Base-by-base conservation (phyloP, 2,888 invertebrate species). In the Scaeva pyrastri region DNA sequence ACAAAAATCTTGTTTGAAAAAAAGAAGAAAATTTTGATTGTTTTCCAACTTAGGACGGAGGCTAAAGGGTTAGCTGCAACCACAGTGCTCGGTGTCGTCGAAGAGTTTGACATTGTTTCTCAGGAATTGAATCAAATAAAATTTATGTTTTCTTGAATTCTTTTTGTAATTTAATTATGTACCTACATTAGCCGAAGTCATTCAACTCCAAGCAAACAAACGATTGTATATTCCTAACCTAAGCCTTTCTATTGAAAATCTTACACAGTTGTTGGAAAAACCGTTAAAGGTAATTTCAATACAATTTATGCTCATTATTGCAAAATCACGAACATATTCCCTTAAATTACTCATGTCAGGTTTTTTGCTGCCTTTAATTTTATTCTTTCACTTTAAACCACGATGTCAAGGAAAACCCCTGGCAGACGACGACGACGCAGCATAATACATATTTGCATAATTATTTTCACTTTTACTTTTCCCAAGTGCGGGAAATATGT, bases 401-500 rank as follows among this genome's bases (percentile, higher is more conserved):
- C 14, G 56, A 71, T 43, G 56, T 71, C 55, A 71, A 71, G 55
- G 55, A 23, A 71, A 71, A 56, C 39, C 68, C 12, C 23, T 39
- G n/a, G n/a, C n/a, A n/a, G n/a, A n/a, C n/a, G n/a, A n/a, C n/a
- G n/a, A n/a, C n/a, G n/a, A n/a, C n/a, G n/a, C n/a, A n/a, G n/a
- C n/a, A n/a, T n/a, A n/a, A n/a, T n/a, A n/a, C 43, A 6, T 23
- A 43, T 85, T 85, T 85, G 76, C 84, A 85, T 85, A 85, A 85
- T 76, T 58, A 64, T 60, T 80, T 85, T 85, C 85, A 85, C 85
- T 81, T 85, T 85, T 85, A 85, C 85, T 85, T 85, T 85, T 85
- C 77, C 76, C 76, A 85, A 73, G 76, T 81, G 76, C 76, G 76
- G 56, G 48, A 48, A 31, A 78, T 50, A 62, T 55, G 19, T 14